phyloP scores from a whole-genome alignment of 2,113 vertebrate genomes.

The Myiopsitta monachus region DNA sequence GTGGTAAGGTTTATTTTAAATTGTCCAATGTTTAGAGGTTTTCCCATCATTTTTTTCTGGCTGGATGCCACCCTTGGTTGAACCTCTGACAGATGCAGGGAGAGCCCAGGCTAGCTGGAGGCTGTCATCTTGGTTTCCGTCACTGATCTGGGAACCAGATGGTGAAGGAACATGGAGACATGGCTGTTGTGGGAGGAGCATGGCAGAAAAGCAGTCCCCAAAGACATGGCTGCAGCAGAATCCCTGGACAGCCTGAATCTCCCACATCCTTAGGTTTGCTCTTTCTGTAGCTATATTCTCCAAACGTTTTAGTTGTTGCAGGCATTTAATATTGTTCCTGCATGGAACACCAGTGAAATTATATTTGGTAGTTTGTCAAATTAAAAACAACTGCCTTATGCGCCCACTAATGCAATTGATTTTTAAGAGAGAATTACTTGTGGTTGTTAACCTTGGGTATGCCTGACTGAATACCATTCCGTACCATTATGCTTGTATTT shows the following conservation, averaged over 20 bases:
- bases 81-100: not conserved
- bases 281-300: not conserved
- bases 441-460: not conserved
- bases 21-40: not conserved
- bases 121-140: not conserved
- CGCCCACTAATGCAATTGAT: not conserved
- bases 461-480: not conserved
- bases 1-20: not conserved
- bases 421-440: not conserved
- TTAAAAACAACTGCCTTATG: not conserved
- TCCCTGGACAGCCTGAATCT: not conserved
- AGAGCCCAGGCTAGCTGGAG: not conserved
- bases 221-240: not conserved
- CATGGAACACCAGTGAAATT: not conserved
- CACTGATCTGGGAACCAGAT: not conserved
- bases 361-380: not conserved
- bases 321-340: not conserved
- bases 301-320: not conserved
- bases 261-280: not conserved
- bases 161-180: accelerated
- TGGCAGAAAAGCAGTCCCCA: accelerated
- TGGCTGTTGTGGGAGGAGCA: accelerated
- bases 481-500: not conserved
- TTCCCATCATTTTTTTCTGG: not conserved
- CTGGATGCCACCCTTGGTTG: not conserved